Base-by-base conservation (phyloP, 2,888 invertebrate genomes). In the Elaeidobius kamerunicus region DNA sequence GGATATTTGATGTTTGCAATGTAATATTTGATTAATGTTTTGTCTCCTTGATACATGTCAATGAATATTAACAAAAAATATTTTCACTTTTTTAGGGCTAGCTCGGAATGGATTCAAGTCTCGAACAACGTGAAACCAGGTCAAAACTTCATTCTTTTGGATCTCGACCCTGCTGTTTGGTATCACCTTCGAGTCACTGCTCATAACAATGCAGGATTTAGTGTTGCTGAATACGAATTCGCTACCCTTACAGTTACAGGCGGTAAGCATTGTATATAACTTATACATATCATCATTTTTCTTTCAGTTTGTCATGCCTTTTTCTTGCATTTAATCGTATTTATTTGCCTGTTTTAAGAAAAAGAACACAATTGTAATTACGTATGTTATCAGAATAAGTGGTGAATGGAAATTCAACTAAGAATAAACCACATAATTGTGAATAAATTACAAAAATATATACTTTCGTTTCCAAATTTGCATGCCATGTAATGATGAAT, bases 121-220 rank as follows among this genome's bases (percentile, higher is more conserved):
- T 91, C 92, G 7, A 93, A 93, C 71, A 91, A 91, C 70, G 91
- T 93, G 1, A 91, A 92, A 73, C 89, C 91, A 7, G 88, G 88
- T 52, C 90, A 91, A 59, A 92, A 92, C 73, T 93, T 92, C 67
- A 89, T 91, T 12, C 89, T 93, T 6, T 77, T 91, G 72, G 94
- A 95, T 70, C 76, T 96, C 64, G 92, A 91, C 66, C 92, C 96
- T 0, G 95, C 93, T 15, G 91, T 88, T 11, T 93, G 95, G 92
- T 96, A 96, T 70, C 86, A 90, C 65, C 79, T 96, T 59, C 81
- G 91, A 57, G 91, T 95, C 32, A 93, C 92, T 2, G 91, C 91
- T 3, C 91, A 95, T 75, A 96, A 95, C 73, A 95, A 94, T 65
- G 96, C 96, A 55, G 97, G 96, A 43, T 93, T 93, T 66, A 91